These are phyloP conservation scores for Oligia latruncula DNA, from an alignment of 2,888 invertebrate genomes.

Conservation along the genomic window DNA sequence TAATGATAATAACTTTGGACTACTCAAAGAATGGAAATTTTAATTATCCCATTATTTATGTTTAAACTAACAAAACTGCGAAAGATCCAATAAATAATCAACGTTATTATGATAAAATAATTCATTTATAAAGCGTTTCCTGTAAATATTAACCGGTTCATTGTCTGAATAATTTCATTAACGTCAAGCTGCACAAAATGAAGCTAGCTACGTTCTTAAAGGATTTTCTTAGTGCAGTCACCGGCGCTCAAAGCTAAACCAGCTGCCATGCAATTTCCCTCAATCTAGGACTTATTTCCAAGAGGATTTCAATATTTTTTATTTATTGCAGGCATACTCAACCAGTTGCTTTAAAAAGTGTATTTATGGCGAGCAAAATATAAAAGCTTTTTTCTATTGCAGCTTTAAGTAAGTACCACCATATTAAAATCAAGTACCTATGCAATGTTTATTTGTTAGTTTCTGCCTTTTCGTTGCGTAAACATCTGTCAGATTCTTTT, in stretches of 20 bases:
- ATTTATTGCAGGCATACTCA: not conserved
- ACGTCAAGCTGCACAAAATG: not conserved
- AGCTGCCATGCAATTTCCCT: not conserved
- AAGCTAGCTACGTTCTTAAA: not conserved
- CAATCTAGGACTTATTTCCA: not conserved
- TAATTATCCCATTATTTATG: not conserved
- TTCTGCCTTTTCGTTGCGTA: not conserved
- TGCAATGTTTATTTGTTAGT: not conserved
- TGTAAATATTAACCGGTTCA: no score
- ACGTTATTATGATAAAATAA: not conserved
- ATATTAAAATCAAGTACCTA: not conserved
- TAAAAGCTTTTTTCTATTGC: not conserved
- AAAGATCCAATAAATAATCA: not conserved
- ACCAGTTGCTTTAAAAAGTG: not conserved
- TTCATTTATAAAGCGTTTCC: not conserved
- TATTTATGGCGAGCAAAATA: not conserved
- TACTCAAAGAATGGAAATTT: not conserved
- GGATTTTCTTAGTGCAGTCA: slow-evolving; percentile 3
- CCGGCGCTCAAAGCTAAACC: not conserved
- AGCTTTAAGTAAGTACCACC: not conserved
- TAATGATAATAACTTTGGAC: not conserved
- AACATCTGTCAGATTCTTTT: not conserved
- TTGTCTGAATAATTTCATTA: not conserved
- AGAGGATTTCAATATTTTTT: not conserved
- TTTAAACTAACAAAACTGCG: not conserved